phyloP scores from a whole-genome alignment of 2,888 invertebrate species.

The Pammene aurita region DNA sequence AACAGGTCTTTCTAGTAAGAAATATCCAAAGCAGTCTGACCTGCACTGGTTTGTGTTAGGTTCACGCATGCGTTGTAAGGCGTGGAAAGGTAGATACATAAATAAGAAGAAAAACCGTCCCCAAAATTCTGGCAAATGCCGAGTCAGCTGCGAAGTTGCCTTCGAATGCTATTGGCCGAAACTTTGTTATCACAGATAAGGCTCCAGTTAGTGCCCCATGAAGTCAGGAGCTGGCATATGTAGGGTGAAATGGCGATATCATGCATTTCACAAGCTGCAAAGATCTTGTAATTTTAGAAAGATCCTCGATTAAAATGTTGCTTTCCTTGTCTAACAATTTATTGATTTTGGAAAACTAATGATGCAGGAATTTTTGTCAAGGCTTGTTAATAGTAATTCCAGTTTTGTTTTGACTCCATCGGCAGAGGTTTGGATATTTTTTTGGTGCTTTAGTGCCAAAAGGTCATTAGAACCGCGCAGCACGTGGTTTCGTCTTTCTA shows the following conservation, averaged over 20 bases:
- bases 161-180: conserved; percentile 36
- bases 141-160: conserved; percentile 22
- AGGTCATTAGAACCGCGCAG: conserved; percentile 15
- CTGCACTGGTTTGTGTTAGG: conserved; percentile 10
- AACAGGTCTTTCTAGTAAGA: conserved; percentile 12
- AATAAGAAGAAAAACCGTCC: conserved; percentile 26
- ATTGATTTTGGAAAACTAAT: neutral
- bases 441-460: conserved; percentile 4
- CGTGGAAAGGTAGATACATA: conserved; percentile 12
- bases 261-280: conserved; percentile 12
- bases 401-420: conserved; percentile 27
- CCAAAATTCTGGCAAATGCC: conserved; percentile 34
- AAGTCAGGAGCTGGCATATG: conserved; percentile 18
- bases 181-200: conserved; percentile 41
- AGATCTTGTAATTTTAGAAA: conserved; percentile 37
- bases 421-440: neutral
- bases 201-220: conserved; percentile 19
- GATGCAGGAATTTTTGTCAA: neutral
- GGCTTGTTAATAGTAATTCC: conserved; percentile 9
- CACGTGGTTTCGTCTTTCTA: conserved; percentile 50
- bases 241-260: conserved; percentile 26
- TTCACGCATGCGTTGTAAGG: conserved; percentile 26
- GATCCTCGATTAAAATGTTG: conserved; percentile 26
- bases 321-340: conserved; percentile 37
- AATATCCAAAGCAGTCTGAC: conserved; percentile 20